These are phyloP conservation scores for Macrobrachium rosenbergii DNA, from an alignment of 1,140 invertebrate genomes.

Conservation along the genomic window DNA sequence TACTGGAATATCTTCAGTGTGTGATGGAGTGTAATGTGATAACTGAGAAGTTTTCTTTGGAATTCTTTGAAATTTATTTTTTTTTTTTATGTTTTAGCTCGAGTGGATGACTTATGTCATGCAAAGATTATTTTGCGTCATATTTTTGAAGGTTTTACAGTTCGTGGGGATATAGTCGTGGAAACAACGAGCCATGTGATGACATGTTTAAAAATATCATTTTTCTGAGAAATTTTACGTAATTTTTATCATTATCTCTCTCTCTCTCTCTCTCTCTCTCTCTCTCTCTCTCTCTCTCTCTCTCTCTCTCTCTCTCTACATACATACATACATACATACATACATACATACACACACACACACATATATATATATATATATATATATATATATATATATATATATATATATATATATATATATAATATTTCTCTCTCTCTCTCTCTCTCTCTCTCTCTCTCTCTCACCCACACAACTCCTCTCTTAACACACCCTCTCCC, in stretches of 20 bases:
- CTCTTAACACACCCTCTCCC: too few species aligned
- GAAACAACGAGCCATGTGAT: not conserved
- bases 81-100: too few species aligned
- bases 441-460: slow-evolving; percentile 14
- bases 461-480: not conserved
- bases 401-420: not conserved
- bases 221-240: too few species aligned
- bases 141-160: not conserved
- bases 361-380: slow-evolving; percentile 21
- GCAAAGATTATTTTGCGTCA: not conserved
- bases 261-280: slow-evolving; percentile 14
- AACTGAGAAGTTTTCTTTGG: too few species aligned
- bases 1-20: too few species aligned
- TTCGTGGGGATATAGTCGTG: not conserved
- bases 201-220: not conserved
- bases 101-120: not conserved
- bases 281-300: too few species aligned
- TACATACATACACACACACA: not conserved
- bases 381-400: slow-evolving; percentile 19
- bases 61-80: too few species aligned
- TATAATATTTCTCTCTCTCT: not conserved
- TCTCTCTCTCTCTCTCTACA: not conserved
- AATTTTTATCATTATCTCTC: too few species aligned
- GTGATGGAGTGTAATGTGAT: too few species aligned
- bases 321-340: slow-evolving; percentile 7